Percentiles rank a stretch among this genome's conserved stretches.
These are phyloP conservation scores for Alfaro cultratus DNA, from an alignment of 2,797 vertebrate genomes.

Conservation along the genomic window DNA sequence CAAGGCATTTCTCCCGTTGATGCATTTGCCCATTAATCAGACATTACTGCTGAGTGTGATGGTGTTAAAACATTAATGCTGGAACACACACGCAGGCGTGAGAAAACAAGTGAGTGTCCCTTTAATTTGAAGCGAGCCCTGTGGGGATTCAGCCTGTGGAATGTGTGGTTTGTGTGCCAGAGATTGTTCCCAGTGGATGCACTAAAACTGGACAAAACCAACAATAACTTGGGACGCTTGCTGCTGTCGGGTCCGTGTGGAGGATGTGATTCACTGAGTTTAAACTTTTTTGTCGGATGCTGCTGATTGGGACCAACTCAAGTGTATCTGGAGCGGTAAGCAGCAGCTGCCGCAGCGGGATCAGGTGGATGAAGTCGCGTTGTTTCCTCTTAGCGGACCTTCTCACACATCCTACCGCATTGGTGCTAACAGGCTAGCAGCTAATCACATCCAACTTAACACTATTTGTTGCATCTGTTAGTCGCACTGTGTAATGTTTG, in stretches of 20 bases:
- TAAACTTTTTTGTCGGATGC: constrained; percentile 6
- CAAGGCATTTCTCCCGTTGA: constrained; percentile 10
- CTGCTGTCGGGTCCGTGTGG: constrained; percentile 21
- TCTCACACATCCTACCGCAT: constrained; percentile 47
- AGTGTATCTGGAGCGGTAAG: constrained; percentile 62
- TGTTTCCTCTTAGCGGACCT: constrained; percentile 67
- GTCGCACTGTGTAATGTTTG: neutral
- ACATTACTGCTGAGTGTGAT: neutral
- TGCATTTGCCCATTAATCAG: constrained; percentile 16
- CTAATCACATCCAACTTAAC: constrained; percentile 26
- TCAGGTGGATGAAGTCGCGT: constrained; percentile 77
- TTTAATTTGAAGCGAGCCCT: constrained; percentile 78
- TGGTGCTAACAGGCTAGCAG: constrained; percentile 55
- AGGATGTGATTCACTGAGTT: constrained; percentile 17
- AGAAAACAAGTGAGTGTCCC: constrained; percentile 75
- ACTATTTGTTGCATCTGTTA: neutral
- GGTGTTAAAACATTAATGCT: neutral
- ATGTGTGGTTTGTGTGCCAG: constrained; percentile 77
- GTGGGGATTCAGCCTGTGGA: constrained; percentile 77
- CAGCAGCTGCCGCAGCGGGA: constrained; percentile 47
- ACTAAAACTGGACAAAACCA: constrained; percentile 57
- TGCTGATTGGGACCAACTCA: constrained; percentile 3
- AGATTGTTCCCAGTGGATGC: constrained; percentile 76
- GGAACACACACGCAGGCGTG: constrained; percentile 13
- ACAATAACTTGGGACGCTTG: constrained; percentile 41